Conservation (phyloP, 2,888 invertebrate species). For the Drosophila formosana region DNA sequence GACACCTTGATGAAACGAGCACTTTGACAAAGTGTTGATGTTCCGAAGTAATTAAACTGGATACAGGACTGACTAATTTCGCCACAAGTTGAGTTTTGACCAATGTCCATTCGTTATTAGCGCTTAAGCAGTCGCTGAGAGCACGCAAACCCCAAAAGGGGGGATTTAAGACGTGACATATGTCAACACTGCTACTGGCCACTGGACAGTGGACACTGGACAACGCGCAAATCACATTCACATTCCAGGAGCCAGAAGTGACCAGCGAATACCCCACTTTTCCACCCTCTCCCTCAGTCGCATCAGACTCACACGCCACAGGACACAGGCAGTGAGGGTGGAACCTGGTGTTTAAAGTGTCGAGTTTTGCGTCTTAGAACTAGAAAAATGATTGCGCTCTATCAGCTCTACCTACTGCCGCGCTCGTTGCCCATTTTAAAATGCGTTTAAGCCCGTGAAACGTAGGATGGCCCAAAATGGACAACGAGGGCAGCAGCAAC, state of each 20-base stretch:
- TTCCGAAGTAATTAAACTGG: conserved; percentile 83
- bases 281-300: neutral
- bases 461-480: conserved; percentile 54
- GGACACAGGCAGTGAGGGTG: conserved; percentile 46
- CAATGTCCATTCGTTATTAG: conserved; percentile 83
- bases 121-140: conserved; percentile 78
- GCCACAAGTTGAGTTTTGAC: conserved; percentile 76
- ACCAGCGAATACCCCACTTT: conserved; percentile 33
- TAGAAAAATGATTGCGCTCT: conserved; percentile 66
- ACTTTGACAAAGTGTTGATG: conserved; percentile 84
- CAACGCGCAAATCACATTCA: conserved; percentile 63
- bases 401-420: conserved; percentile 50
- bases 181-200: conserved; percentile 41
- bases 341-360: conserved; percentile 74
- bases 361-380: conserved; percentile 71
- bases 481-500: conserved; percentile 36
- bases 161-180: conserved; percentile 59
- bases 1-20: conserved; percentile 73
- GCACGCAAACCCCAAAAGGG: conserved; percentile 31
- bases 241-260: conserved; percentile 58
- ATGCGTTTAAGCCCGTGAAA: conserved; percentile 64
- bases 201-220: conserved; percentile 11
- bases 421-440: conserved; percentile 53
- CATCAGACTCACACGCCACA: conserved; percentile 12
- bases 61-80: conserved; percentile 81